Percentiles rank a stretch among this genome's conserved stretches.
Conservation (phyloP, 2,888 invertebrate species). For the Epinotia demarniana region DNA sequence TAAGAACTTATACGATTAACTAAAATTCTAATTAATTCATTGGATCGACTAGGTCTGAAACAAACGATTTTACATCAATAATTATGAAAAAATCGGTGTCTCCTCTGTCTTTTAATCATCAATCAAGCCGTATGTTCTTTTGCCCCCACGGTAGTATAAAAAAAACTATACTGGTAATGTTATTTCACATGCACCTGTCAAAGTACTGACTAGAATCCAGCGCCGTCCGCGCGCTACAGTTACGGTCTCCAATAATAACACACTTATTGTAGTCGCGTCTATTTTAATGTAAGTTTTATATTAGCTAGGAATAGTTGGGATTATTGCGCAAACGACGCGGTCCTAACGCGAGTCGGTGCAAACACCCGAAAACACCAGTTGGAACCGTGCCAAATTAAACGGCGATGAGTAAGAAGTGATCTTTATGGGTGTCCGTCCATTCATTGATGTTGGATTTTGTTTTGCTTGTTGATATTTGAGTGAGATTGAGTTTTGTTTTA, state of each 20-base stretch:
- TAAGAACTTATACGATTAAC: no score
- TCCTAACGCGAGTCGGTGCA: slow-evolving; percentile 17
- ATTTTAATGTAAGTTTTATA: slow-evolving; percentile 43
- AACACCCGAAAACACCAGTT: slow-evolving; percentile 33
- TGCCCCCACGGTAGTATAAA: no score
- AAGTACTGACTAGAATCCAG: neutral
- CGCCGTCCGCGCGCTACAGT: neutral
- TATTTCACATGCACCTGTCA: neutral
- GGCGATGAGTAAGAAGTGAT: slow-evolving; percentile 39
- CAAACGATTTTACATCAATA: no score
- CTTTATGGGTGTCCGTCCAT: slow-evolving; percentile 32
- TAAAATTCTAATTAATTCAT: no score
- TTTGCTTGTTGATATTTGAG: slow-evolving; percentile 19
- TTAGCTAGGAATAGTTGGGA: slow-evolving; percentile 34
- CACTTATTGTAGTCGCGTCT: slow-evolving; percentile 37
- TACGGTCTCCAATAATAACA: slow-evolving; percentile 20
- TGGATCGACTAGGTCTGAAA: no score
- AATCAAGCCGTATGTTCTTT: no score
- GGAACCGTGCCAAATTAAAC: slow-evolving; percentile 39
- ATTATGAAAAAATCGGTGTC: no score
- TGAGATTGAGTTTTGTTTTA: slow-evolving; percentile 2
- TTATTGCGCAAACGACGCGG: slow-evolving; percentile 42
- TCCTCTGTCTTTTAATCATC: no score
- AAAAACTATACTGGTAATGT: no score
- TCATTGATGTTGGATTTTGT: slow-evolving; percentile 29